Evolutionary conservation across 2,113 vertebrate species (phyloP).

Genomic region (Vimba vimba): DNA sequence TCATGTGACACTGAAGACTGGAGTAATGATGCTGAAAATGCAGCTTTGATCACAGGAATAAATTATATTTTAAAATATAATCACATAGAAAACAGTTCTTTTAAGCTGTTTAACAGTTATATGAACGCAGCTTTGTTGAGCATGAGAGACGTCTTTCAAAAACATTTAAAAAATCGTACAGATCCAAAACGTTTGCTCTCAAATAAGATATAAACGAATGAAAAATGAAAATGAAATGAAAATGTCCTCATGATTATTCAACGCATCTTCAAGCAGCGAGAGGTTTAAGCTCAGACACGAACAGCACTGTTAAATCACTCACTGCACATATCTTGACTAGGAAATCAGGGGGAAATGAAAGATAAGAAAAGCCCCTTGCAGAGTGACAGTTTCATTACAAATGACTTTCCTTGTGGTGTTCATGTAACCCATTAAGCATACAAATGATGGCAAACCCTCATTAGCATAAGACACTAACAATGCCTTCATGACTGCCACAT

Average conservation of each 20-base stretch:
- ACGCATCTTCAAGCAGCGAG: not conserved
- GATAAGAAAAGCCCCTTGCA: slow-evolving; percentile 16
- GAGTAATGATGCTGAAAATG: not conserved
- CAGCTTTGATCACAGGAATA: not conserved
- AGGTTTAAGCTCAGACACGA: not conserved
- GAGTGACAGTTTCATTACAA: slow-evolving; percentile 17
- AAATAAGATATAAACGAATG: not conserved
- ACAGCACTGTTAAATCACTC: not conserved
- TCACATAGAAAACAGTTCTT: not conserved
- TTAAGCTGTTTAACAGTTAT: not conserved
- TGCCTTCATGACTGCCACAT: not conserved
- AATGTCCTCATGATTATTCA: not conserved
- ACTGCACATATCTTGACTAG: not conserved
- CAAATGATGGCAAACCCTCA: slow-evolving; percentile 14
- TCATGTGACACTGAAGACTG: not conserved
- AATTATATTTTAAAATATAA: not conserved
- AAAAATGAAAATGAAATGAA: not conserved
- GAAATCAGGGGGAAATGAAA: not conserved
- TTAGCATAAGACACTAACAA: slow-evolving; percentile 7
- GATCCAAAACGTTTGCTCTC: not conserved
- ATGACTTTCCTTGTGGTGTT: slow-evolving; percentile 13
- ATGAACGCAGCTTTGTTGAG: not conserved
- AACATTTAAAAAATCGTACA: not conserved
- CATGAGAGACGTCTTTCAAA: not conserved
- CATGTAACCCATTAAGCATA: slow-evolving; percentile 30